A percentile compares a stretch with the other conserved stretches of the same genome.
Conservation (phyloP, 2,797 vertebrate genomes). For the Cuculus canorus region DNA sequence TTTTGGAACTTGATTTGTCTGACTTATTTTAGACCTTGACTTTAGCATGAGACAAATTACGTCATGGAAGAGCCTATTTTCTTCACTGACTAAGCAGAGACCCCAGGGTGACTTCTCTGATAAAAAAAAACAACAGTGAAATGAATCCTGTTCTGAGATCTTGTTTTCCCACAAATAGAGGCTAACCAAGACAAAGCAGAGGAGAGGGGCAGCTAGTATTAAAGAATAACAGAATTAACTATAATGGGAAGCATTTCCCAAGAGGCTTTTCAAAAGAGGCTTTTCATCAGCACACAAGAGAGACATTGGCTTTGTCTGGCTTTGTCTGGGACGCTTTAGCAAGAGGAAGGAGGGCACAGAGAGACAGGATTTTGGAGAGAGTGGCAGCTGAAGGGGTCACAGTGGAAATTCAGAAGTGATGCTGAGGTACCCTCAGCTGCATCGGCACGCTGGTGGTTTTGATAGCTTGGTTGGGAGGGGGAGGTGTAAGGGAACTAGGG, state of each 20-base stretch:
- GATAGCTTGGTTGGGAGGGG: neutral
- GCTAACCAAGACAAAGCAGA: conserved; percentile 48
- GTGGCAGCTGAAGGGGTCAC: neutral
- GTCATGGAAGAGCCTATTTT: neutral
- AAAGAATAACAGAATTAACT: conserved; percentile 38
- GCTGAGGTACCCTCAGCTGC: neutral
- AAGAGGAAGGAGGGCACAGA: neutral
- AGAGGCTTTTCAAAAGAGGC: conserved; percentile 10
- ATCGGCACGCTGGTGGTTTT: neutral
- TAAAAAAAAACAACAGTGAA: neutral
- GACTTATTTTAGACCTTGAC: neutral
- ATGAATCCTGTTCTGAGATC: conserved; percentile 6
- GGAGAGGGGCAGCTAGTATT: neutral
- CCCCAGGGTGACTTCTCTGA: neutral
- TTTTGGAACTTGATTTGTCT: neutral
- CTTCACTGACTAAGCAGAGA: conserved; percentile 22
- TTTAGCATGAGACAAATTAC: neutral
- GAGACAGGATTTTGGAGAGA: neutral
- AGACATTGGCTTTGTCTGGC: conserved; percentile 6
- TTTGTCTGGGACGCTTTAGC: neutral
- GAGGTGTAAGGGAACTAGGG: neutral
- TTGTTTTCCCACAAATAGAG: conserved; percentile 22
- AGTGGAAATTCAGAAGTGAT: neutral
- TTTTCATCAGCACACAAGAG: conserved; percentile 44
- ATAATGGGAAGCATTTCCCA: conserved; percentile 29